Conservation (phyloP, 2,797 vertebrate genomes). For the Carcharodon carcharias region DNA sequence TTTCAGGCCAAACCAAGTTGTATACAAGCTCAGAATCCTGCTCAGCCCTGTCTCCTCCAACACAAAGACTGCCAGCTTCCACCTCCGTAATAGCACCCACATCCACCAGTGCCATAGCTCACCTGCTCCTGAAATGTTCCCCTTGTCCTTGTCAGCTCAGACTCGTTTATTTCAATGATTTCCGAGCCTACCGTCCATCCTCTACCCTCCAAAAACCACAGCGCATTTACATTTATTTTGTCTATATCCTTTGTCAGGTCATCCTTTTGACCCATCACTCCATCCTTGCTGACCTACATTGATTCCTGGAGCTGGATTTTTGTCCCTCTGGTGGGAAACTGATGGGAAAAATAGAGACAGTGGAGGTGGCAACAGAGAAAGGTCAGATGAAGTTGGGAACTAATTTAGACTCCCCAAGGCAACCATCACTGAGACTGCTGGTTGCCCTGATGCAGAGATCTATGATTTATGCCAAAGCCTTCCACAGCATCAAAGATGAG, state of each 20-base stretch:
- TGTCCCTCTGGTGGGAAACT: background rate
- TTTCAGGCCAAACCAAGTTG: background rate
- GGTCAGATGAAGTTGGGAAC: background rate
- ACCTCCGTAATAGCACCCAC: background rate
- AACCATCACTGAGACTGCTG: background rate
- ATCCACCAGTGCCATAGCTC: background rate
- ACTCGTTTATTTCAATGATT: background rate
- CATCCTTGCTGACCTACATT: background rate
- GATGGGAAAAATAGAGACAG: background rate
- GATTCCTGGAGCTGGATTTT: background rate
- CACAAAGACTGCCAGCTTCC: background rate
- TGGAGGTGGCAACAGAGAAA: background rate
- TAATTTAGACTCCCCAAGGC: background rate
- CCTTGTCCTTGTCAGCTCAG: background rate
- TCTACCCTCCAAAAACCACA: background rate
- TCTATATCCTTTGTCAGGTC: background rate
- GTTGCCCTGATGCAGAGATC: background rate
- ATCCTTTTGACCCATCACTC: background rate
- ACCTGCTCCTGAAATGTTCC: background rate
- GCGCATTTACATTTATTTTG: background rate
- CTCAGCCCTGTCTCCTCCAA: background rate
- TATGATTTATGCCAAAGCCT: background rate
- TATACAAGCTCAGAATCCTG: background rate
- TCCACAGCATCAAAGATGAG: background rate
- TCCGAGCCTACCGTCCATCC: background rate